Evolutionary conservation across 37 sponge, comb jelly and placozoan genomes (phyloP), one percentile per base, ranked within the genome.

Genomic region (Agelas oroides): DNA sequence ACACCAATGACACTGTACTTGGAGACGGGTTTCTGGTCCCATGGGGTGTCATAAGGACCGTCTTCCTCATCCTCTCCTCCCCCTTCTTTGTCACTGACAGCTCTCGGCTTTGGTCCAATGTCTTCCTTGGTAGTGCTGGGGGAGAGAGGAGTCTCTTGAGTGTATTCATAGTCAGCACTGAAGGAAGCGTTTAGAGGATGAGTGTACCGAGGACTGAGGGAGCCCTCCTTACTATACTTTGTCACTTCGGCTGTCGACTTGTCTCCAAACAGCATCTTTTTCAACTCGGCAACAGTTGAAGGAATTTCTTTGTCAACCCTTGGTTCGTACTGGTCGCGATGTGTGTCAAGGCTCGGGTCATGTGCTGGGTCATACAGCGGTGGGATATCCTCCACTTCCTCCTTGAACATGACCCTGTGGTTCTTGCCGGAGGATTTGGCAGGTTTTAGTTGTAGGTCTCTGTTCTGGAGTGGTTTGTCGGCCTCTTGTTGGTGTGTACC

Each of bases 351-450:
- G 5, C 24, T 1, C 30, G 31, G 67, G 3, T 46, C 46, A 46
- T 46, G 8, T 8, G 46, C 8, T 46, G 83, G 83, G 28, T 82
- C 77, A 27, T 67, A 68, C 12, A 20, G 31, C 15, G 55, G 32
- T 52, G 70, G 67, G 14, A 76, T 85, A 28, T 65, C 76, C 59
- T 76, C 76, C 57, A 65, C 77, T 24, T 85, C 70, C 36, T 70
- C 77, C 60, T 76, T 85, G 85, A 85, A 85, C 77, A 76, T 85
- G 38, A 85, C 85, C 14, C 54, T 60, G 46, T 83, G 73, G n/a
- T 63, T 59, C 66, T 73, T 84, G 0, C 12, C 53, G 0, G 65
- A 8, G 46, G 46, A 8, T 46, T 46, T 46, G 3, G 46, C 46
- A 12, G 46, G 46, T 46, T 46, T 46, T 46, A 46, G 46, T 46